These are phyloP conservation scores for Radopholus similis DNA, from an alignment of 1,140 invertebrate genomes.

Conservation along the genomic window DNA sequence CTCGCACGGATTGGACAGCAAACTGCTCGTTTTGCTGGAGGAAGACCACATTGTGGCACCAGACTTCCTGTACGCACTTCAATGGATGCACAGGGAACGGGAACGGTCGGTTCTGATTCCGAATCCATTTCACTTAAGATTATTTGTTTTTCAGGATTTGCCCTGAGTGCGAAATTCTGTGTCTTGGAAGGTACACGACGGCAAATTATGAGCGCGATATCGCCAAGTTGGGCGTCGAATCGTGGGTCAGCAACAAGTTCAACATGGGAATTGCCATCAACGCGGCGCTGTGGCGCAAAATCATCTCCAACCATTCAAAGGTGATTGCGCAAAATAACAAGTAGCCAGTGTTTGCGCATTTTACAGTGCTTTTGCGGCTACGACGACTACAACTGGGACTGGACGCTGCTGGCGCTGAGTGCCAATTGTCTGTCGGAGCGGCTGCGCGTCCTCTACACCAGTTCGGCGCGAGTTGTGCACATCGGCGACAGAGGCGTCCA, in stretches of 20 bases:
- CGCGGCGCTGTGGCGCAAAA: constrained; percentile 76
- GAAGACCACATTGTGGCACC: constrained; percentile 96
- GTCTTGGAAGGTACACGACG: constrained; percentile 89
- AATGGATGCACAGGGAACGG: constrained; percentile 60
- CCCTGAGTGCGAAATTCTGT: constrained; percentile 81
- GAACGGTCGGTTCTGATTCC: constrained; percentile 44
- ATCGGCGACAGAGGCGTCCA: constrained; percentile 80
- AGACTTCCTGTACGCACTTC: constrained; percentile 83
- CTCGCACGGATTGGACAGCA: constrained; percentile 63
- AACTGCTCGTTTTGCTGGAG: constrained; percentile 84
- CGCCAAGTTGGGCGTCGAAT: constrained; percentile 77
- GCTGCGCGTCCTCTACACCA: constrained; percentile 61
- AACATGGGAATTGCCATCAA: constrained; percentile 98
- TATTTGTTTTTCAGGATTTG: constrained; percentile 68
- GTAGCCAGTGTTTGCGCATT: no score
- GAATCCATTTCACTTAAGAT: not conserved
- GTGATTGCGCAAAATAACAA: no score
- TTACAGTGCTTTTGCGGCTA: constrained; percentile 79
- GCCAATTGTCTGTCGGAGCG: constrained; percentile 68
- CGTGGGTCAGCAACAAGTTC: constrained; percentile 86
- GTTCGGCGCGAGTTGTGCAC: constrained; percentile 75
- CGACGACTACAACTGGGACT: constrained; percentile 99
- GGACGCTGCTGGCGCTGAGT: constrained; percentile 80
- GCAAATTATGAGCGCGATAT: constrained; percentile 64
- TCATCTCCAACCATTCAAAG: no score